A percentile compares a stretch with the other conserved stretches of the same genome.
Evolutionary conservation across 2,797 vertebrate species (phyloP).

Genomic region (Sus cebifrons): DNA sequence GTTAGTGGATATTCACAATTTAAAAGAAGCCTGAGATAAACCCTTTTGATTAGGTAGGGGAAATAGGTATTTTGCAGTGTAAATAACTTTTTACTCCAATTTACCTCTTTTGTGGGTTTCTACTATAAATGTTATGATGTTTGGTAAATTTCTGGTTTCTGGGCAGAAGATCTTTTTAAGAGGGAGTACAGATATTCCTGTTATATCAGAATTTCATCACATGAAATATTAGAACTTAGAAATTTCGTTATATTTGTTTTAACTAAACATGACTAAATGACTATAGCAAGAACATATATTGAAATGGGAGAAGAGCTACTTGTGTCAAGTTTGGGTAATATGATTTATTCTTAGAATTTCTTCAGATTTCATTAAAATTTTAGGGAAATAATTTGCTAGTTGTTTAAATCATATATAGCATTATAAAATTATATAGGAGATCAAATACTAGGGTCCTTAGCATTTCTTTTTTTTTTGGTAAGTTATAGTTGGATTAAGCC

Average conservation of each 20-base stretch:
- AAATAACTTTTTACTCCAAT: background rate
- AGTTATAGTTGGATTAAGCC: background rate
- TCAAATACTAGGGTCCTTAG: background rate
- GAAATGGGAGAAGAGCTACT: constrained; percentile 6
- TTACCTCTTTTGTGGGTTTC: background rate
- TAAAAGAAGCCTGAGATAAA: background rate
- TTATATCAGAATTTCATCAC: background rate
- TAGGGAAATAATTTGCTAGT: constrained; percentile 25
- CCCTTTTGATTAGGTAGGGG: background rate
- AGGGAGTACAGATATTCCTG: background rate
- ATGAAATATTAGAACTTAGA: background rate
- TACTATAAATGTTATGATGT: background rate
- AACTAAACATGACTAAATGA: background rate
- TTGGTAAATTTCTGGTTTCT: constrained; percentile 31
- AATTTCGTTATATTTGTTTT: constrained; percentile 22
- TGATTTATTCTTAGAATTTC: constrained; percentile 38
- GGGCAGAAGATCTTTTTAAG: background rate
- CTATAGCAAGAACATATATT: background rate
- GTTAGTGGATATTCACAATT: background rate
- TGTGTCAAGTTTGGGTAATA: background rate
- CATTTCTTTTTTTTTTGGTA: background rate
- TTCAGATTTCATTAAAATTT: constrained; percentile 44
- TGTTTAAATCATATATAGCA: background rate
- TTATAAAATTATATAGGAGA: background rate
- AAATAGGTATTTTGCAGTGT: background rate